phyloP scores from a whole-genome alignment of 2,113 vertebrate genomes.

The Notothenia coriiceps region DNA sequence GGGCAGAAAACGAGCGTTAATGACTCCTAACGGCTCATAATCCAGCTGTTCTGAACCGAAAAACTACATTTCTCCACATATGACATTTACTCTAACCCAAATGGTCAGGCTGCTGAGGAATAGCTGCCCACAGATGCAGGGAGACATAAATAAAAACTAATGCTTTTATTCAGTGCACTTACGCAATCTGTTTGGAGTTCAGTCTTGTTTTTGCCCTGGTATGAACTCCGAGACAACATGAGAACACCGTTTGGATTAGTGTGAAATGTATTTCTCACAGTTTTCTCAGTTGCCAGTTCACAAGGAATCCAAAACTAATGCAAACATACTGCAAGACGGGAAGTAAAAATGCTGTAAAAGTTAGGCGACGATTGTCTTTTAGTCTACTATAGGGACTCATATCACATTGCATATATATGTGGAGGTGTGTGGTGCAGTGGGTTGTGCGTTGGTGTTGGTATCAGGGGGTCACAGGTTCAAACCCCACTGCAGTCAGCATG shows the following conservation, averaged over 20 bases:
- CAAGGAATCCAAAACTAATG: background rate
- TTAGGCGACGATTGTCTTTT: too few species aligned
- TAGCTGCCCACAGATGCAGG: background rate
- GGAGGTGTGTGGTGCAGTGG: too few species aligned
- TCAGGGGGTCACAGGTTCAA: too few species aligned
- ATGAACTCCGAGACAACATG: constrained; percentile 1
- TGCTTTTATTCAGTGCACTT: background rate
- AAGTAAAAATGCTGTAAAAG: background rate
- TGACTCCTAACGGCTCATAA: constrained; percentile 33
- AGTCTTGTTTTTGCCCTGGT: background rate
- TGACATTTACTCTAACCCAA: background rate
- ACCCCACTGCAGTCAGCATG: too few species aligned
- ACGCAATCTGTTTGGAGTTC: background rate
- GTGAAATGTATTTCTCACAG: background rate
- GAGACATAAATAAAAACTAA: constrained; percentile 8
- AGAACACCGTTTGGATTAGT: background rate
- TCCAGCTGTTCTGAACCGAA: constrained; percentile 40
- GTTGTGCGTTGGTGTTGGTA: too few species aligned
- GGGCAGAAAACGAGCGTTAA: constrained; percentile 46
- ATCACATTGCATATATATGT: too few species aligned
- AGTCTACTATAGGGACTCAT: too few species aligned
- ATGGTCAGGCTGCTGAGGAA: constrained; percentile 1
- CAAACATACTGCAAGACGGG: background rate
- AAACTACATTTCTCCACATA: constrained; percentile 21
- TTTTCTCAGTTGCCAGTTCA: background rate